Percentiles rank a stretch among this genome's conserved stretches.
Evolutionary conservation across 2,797 vertebrate species (phyloP).

Genomic region (Peromyscus melanophrys): DNA sequence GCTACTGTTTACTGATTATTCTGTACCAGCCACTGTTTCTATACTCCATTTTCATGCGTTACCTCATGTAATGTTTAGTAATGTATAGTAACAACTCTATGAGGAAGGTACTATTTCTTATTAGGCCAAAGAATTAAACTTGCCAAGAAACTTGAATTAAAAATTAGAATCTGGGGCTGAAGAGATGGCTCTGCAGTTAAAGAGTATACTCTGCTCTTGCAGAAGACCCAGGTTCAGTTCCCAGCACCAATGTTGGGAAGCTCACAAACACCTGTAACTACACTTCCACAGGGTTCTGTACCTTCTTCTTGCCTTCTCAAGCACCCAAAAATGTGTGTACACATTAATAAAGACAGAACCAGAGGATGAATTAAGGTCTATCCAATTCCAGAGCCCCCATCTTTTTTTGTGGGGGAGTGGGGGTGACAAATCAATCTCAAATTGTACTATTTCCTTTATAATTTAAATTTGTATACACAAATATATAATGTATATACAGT

Average conservation of each 20-base stretch:
- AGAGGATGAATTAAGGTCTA: conserved; percentile 40
- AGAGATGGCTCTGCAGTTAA: not conserved
- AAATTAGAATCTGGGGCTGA: not conserved
- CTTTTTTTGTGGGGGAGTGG: not conserved
- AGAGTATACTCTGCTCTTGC: not conserved
- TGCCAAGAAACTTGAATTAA: conserved; percentile 25
- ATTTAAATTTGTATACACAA: not conserved
- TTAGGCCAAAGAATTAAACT: conserved; percentile 66
- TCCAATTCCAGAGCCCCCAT: not conserved
- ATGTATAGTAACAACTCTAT: conserved; percentile 18
- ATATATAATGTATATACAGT: not conserved
- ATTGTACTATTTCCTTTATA: not conserved
- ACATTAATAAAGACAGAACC: not conserved
- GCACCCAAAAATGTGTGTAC: not conserved
- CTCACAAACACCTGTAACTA: not conserved
- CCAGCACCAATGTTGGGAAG: not conserved
- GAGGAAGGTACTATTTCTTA: conserved; percentile 36
- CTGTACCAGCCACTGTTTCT: not conserved
- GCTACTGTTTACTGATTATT: conserved; percentile 33
- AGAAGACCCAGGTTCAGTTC: not conserved
- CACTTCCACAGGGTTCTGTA: not conserved
- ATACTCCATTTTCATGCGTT: not conserved
- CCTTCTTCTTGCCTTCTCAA: not conserved
- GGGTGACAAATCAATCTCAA: not conserved
- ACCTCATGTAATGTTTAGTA: conserved; percentile 26